Evolutionary conservation across 2,113 vertebrate genomes (phyloP).

Genomic region (Campylorhamphus procurvoides): DNA sequence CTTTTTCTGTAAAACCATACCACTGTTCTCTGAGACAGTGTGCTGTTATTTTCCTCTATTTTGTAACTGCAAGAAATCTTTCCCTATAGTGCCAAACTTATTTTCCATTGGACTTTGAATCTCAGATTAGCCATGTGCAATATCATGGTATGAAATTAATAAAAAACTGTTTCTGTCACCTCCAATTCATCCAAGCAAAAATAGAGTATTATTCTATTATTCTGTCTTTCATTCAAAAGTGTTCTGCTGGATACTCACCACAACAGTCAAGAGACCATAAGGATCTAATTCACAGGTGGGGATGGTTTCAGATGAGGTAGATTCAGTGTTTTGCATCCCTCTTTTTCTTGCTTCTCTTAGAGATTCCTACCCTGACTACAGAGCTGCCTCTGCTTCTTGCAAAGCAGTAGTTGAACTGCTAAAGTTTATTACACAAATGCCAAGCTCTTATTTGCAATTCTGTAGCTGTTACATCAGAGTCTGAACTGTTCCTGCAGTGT

Average conservation of each 20-base stretch:
- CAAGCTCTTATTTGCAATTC: constrained; percentile 70
- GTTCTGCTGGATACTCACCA: not conserved
- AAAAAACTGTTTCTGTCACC: not conserved
- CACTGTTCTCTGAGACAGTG: not conserved
- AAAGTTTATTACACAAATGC: constrained; percentile 66
- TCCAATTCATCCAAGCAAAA: not conserved
- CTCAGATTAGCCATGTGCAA: not conserved
- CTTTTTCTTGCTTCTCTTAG: constrained; percentile 7
- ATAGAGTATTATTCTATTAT: not conserved
- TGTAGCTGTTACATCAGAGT: constrained; percentile 46
- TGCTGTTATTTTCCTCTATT: not conserved
- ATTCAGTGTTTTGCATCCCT: not conserved
- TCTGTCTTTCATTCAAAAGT: not conserved
- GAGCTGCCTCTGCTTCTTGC: not conserved
- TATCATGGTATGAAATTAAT: not conserved
- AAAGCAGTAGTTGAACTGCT: constrained; percentile 57
- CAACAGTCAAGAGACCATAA: not conserved
- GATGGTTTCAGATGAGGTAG: not conserved
- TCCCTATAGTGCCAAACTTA: not conserved
- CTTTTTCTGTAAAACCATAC: not conserved
- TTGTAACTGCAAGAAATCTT: not conserved
- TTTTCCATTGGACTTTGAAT: not conserved
- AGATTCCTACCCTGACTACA: constrained; percentile 18
- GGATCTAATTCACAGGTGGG: not conserved
- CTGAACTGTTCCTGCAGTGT: constrained; percentile 55